Percentiles rank a stretch among this genome's conserved stretches.
phyloP scores from a whole-genome alignment of 2,113 vertebrate species.

The Perognathus longimembris region DNA sequence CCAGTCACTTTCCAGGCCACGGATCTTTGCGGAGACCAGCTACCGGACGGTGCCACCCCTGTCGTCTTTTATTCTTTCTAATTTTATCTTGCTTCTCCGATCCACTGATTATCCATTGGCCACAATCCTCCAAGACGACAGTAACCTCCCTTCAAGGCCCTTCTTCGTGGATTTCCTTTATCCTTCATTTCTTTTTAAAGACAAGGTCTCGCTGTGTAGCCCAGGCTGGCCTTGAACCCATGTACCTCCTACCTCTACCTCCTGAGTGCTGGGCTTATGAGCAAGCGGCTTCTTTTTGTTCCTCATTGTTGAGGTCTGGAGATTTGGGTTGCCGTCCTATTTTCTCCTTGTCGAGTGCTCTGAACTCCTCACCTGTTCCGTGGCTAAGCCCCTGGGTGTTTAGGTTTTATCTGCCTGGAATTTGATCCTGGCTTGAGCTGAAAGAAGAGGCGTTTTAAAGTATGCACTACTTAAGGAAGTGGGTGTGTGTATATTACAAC shows the following conservation, averaged over 20 bases:
- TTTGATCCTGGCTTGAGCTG: not conserved
- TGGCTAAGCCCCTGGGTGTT: not conserved
- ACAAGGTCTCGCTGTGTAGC: too few species aligned
- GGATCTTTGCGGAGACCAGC: not conserved
- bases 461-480: not conserved
- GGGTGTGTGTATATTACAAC: too few species aligned
- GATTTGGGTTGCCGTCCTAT: not conserved
- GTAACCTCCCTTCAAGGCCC: too few species aligned
- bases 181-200: too few species aligned
- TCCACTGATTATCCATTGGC: not conserved
- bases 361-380: fast-evolving
- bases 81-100: not conserved
- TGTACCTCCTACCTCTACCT: too few species aligned
- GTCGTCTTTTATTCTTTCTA: not conserved
- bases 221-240: too few species aligned
- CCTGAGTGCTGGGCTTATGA: too few species aligned
- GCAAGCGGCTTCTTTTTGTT: not conserved
- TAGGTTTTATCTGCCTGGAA: not conserved
- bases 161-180: too few species aligned
- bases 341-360: not conserved
- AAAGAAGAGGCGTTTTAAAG: not conserved
- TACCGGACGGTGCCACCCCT: not conserved
- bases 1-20: too few species aligned
- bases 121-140: not conserved
- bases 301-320: not conserved